Evolutionary conservation across 2,797 vertebrate genomes (phyloP), one percentile per base, ranked within the genome.

Genomic region (Euthynnus affinis): DNA sequence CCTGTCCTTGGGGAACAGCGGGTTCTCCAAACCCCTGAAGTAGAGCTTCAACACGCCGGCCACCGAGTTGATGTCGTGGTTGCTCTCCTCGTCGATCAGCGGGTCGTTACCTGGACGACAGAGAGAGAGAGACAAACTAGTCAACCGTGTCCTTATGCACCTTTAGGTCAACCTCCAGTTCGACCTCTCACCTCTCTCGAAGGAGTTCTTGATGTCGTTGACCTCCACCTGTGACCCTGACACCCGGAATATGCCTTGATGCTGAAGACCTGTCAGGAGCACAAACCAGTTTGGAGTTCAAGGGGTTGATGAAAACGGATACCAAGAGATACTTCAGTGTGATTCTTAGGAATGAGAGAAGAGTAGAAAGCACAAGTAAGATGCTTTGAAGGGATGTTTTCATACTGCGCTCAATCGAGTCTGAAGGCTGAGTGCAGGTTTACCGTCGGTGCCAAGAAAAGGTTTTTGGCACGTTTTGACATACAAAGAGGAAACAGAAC

Each of bases 141-240:
- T 74, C 4, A 81, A 18, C 1, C 48, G 0, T 42, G 7, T 44
- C 13, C 34, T 2, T 5, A n/a, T 7, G 10, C 22, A 5, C 20
- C 58, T 48, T 46, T 22, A 9, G 22, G 27, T 17, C 49, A 76
- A 6, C 15, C 17, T 20, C 18, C 20, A 3, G 20, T 69, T 29
- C 40, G 59, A 73, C 40, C 52, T 63, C 93, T 96, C 94, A 99
- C 98, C 98, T 97, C 98, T 95, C 89, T 99, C 98, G 87, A 99
- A 99, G 69, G 97, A 98, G 93, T 99, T 99, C 94, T 99, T 99
- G 93, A 99, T 99, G 91, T 99, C 98, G 77, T 99, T 99, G 92
- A 99, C 97, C 93, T 99, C 98, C 83, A 99, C 97, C 93, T 99
- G 98, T 61, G 98, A 99, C 56, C 98, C 98, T 15, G 98, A 99